These are phyloP conservation scores for Heliconius hermathena DNA, from an alignment of 1,140 invertebrate genomes.

Conservation along the genomic window DNA sequence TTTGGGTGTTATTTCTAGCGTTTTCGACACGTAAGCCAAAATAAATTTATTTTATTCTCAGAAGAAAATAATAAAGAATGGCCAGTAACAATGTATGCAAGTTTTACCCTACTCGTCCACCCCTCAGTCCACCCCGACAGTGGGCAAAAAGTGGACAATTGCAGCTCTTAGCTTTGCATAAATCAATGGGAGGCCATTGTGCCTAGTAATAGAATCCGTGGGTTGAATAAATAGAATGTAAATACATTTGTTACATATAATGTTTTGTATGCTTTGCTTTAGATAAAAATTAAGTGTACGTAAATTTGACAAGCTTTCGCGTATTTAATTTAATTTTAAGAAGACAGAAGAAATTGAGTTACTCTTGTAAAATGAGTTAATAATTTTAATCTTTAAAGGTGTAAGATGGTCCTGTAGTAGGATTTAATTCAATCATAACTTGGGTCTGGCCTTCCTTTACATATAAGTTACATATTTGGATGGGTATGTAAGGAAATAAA, in stretches of 20 bases:
- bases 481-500: no score
- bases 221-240: slow-evolving; percentile 57
- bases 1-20: not conserved
- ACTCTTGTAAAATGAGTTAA: no score
- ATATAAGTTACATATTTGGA: no score
- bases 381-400: no score
- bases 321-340: not conserved
- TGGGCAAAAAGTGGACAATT: slow-evolving; percentile 72
- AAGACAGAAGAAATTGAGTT: not conserved
- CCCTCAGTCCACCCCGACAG: slow-evolving; percentile 39
- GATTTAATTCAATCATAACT: no score
- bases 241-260: slow-evolving; percentile 18
- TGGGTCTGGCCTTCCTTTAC: no score
- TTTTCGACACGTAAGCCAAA: not conserved
- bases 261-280: not conserved
- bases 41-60: slow-evolving; percentile 10
- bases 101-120: slow-evolving; percentile 38
- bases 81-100: slow-evolving; percentile 12
- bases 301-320: not conserved
- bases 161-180: slow-evolving; percentile 69
- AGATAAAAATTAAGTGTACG: not conserved
- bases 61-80: slow-evolving; percentile 17
- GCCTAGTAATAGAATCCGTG: slow-evolving; percentile 38
- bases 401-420: no score
- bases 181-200: slow-evolving; percentile 64